Base-by-base conservation (phyloP, 2,888 invertebrate genomes). In the Drosophila mayaguana region DNA sequence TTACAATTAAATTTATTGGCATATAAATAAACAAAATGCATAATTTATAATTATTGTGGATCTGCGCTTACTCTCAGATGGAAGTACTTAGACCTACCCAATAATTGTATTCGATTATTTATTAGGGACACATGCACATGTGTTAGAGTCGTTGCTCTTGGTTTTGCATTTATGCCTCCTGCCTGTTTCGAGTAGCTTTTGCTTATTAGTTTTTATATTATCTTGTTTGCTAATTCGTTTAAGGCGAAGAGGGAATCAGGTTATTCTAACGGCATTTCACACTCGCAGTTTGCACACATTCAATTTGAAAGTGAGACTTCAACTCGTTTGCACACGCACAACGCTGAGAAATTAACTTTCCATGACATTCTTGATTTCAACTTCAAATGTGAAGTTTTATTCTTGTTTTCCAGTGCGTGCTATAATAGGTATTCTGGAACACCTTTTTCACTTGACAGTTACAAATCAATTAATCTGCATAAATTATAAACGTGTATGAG, bases 361-460 rank as follows among this genome's bases (percentile, higher is more conserved):
- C 45, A 45, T 8, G 22, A 40, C 8, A 40, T 25, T 34, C 18
- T n/a, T 16, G 28, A 14, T 50, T 50, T 32, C 32, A 20, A 50
- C 14, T 22, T n/a, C n/a, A n/a, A 7, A 46, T 50, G 3, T 20
- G 7, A 32, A 32, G 32, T 18, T 42, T 18, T 9, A 4, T 42
- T 42, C 8, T 25, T 25, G n/a, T 28, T 28, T 48, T 5, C 3
- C 2, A 54, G n/a, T 12, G 6, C 25, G 2, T n/a, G 12, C 32
- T 48, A 18, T 56, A 59, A 55, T 56, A 59, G 55, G 42, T 61
- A 67, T 63, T 63, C 62, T 60, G 71, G 73, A 75, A 68, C 57
- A 43, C 9, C 38, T 42, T 55, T 42, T 16, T 16, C 12, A 28
- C 22, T 54, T 55, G 40, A 28, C 40, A 40, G 16, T 14, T 28